Evolutionary conservation across 2,888 invertebrate species (phyloP).

Genomic region (Limulus polyphemus): DNA sequence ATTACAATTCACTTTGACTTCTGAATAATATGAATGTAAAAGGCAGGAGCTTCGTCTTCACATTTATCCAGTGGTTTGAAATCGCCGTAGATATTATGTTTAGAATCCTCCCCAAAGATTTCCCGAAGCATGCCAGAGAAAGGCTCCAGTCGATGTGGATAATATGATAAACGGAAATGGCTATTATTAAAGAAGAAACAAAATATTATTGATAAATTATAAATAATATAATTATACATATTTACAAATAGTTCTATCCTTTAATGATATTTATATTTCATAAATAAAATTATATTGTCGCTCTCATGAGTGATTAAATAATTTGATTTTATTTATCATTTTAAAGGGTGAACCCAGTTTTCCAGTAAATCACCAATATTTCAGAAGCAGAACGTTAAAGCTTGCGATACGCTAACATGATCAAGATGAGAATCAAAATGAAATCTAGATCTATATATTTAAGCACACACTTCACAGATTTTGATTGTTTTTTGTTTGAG

Average conservation of each 20-base stretch:
- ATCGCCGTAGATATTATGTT: slow-evolving; percentile 64
- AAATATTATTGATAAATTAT: slow-evolving; percentile 3
- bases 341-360: not conserved
- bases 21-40: slow-evolving; percentile 71
- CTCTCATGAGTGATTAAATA: not conserved
- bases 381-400: no score
- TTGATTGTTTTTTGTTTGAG: no score
- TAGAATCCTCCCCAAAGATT: slow-evolving; percentile 51
- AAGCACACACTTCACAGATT: no score
- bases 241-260: not conserved
- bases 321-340: not conserved
- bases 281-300: no score
- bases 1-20: slow-evolving; percentile 37
- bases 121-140: slow-evolving; percentile 59
- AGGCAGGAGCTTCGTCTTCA: slow-evolving; percentile 49
- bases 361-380: no score
- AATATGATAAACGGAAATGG: slow-evolving; percentile 75
- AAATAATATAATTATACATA: no score
- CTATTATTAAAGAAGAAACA: slow-evolving; percentile 38
- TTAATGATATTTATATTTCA: not conserved
- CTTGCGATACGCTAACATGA: no score
- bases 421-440: no score
- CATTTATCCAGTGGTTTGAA: slow-evolving; percentile 56
- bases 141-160: slow-evolving; percentile 60
- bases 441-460: no score